A percentile compares a stretch with the other conserved stretches of the same genome.
Conservation (phyloP, 2,888 invertebrate genomes). For the Dryocosmus kuriphilus region DNA sequence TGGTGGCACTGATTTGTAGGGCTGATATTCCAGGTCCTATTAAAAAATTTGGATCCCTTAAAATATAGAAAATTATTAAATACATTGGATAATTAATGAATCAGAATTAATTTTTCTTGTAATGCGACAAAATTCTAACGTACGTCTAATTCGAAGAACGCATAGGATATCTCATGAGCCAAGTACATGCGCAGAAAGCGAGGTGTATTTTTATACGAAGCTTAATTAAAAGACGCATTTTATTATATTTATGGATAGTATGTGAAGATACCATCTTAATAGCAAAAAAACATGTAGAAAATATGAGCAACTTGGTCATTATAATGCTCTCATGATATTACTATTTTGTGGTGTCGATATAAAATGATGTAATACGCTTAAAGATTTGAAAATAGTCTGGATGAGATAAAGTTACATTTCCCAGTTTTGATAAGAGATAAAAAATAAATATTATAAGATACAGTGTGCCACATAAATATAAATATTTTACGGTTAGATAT, state of each 20-base stretch:
- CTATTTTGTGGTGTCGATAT: background rate
- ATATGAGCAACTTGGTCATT: background rate
- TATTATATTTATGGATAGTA: constrained; percentile 11
- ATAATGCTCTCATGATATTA: background rate
- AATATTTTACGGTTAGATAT: too few species aligned
- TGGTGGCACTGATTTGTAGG: background rate
- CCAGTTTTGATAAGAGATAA: background rate
- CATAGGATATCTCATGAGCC: background rate
- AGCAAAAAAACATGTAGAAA: background rate
- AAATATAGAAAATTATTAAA: background rate
- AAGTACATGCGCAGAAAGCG: constrained; percentile 14
- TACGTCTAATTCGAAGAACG: constrained; percentile 15
- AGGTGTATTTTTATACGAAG: constrained; percentile 35
- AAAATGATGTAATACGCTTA: background rate
- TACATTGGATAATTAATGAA: background rate
- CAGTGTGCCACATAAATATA: too few species aligned
- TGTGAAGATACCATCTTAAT: background rate
- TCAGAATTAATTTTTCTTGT: background rate
- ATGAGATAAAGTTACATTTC: background rate
- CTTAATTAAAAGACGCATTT: constrained; percentile 9
- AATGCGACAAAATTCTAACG: background rate
- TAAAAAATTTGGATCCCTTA: background rate
- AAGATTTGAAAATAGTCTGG: background rate
- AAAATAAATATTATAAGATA: background rate
- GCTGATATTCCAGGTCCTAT: background rate